phyloP scores from a whole-genome alignment of 1,140 invertebrate species.

The Melipona quadrifasciata region DNA sequence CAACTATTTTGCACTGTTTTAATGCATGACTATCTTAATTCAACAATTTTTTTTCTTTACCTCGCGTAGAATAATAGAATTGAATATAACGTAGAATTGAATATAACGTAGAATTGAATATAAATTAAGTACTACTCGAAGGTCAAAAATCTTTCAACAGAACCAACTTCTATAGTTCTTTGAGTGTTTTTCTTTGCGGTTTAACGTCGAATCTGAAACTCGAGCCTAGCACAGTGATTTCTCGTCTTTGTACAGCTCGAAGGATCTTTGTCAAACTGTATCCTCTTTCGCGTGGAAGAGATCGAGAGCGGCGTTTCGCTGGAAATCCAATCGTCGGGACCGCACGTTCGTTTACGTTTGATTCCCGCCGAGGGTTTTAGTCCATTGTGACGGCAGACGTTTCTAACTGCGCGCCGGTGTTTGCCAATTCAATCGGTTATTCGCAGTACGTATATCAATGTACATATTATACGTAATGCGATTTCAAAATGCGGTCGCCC shows the following conservation, averaged over 20 bases:
- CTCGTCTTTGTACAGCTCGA: background rate
- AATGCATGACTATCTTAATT: too few relatives aligned
- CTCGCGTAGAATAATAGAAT: too few relatives aligned
- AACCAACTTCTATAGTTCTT: background rate
- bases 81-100: too few relatives aligned
- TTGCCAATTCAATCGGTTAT: slow-evolving; percentile 42
- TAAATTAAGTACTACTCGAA: too few relatives aligned
- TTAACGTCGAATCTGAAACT: background rate
- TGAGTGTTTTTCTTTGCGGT: background rate
- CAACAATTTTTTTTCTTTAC: too few relatives aligned
- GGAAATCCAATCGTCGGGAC: slow-evolving; percentile 26
- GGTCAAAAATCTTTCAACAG: too few relatives aligned
- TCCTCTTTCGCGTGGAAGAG: slow-evolving; percentile 9
- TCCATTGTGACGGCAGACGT: slow-evolving; percentile 21
- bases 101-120: too few relatives aligned
- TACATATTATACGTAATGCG: slow-evolving; percentile 41
- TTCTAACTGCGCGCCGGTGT: slow-evolving; percentile 24
- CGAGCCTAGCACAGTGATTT: background rate
- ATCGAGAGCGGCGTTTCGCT: slow-evolving; percentile 4
- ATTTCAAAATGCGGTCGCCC: slow-evolving; percentile 43
- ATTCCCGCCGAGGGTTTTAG: slow-evolving; percentile 5
- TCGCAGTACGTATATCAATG: slow-evolving; percentile 36
- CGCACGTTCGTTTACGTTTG: slow-evolving; percentile 25
- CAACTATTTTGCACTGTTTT: too few relatives aligned
- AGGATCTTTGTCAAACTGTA: slow-evolving; percentile 4